Conservation (phyloP, 2,113 vertebrate species). For the Mus spicilegus region DNA sequence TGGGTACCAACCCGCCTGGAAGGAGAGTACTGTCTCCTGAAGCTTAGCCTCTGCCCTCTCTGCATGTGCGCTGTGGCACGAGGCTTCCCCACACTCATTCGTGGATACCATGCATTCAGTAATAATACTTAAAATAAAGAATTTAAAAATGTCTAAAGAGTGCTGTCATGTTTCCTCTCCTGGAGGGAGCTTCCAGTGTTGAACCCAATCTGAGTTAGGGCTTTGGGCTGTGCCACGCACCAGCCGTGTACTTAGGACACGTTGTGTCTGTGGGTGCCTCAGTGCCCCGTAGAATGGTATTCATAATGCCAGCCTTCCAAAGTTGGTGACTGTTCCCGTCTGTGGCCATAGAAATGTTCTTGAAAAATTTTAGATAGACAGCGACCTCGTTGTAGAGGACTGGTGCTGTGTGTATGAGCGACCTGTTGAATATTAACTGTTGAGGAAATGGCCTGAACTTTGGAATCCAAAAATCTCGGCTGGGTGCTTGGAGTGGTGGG, state of each 20-base stretch:
- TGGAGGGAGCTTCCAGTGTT: background rate
- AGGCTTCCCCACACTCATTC: background rate
- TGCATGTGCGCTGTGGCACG: background rate
- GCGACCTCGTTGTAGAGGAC: background rate
- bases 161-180: background rate
- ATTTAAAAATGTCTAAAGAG: background rate
- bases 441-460: constrained; percentile 42
- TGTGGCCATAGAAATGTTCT: background rate
- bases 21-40: background rate
- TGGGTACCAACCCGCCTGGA: background rate
- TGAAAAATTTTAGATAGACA: background rate
- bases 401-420: background rate
- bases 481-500: background rate
- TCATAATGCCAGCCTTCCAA: background rate
- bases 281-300: background rate
- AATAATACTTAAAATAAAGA: background rate
- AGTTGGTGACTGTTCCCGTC: background rate
- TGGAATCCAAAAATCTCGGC: constrained; percentile 11
- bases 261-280: background rate
- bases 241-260: background rate
- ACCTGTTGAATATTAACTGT: constrained; percentile 58
- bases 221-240: background rate
- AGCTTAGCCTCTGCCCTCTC: background rate
- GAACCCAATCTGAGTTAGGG: background rate
- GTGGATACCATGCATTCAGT: background rate